Evolutionary conservation across 2,797 vertebrate genomes (phyloP).

Genomic region (Mormyrops boulengeri): DNA sequence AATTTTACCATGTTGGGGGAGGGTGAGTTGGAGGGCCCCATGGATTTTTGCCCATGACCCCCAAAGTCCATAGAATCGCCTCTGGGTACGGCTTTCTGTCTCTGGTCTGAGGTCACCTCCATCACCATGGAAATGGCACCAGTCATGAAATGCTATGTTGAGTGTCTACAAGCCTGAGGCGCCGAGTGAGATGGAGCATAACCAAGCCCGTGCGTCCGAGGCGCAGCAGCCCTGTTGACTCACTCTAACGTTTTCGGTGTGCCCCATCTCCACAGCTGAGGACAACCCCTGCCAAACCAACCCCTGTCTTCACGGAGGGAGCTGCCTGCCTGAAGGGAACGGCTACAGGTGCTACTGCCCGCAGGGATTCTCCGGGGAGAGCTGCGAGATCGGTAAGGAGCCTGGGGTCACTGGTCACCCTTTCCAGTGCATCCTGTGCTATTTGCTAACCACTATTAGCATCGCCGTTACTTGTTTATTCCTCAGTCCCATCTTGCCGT

Average conservation of each 20-base stretch:
- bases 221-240: not conserved
- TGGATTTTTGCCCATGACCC: not conserved
- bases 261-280: conserved; percentile 50
- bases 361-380: conserved; percentile 85
- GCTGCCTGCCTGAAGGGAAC: conserved; percentile 73
- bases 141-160: not conserved
- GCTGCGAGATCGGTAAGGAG: conserved; percentile 89
- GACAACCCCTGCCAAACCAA: conserved; percentile 79
- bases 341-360: conserved; percentile 84
- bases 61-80: not conserved
- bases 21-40: not conserved
- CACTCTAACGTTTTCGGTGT: not conserved
- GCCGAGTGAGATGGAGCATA: not conserved
- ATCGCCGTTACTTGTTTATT: not conserved
- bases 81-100: not conserved
- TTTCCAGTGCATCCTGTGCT: not conserved
- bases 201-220: not conserved
- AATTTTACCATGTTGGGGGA: not conserved
- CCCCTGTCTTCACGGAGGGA: conserved; percentile 89
- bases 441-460: not conserved
- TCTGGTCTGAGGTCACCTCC: not conserved
- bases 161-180: not conserved
- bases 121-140: not conserved
- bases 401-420: conserved; percentile 19
- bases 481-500: not conserved